A percentile compares a stretch with the other conserved stretches of the same genome.
These are phyloP conservation scores for Spodoptera frugiperda DNA, from an alignment of 1,140 invertebrate genomes.

Conservation along the genomic window DNA sequence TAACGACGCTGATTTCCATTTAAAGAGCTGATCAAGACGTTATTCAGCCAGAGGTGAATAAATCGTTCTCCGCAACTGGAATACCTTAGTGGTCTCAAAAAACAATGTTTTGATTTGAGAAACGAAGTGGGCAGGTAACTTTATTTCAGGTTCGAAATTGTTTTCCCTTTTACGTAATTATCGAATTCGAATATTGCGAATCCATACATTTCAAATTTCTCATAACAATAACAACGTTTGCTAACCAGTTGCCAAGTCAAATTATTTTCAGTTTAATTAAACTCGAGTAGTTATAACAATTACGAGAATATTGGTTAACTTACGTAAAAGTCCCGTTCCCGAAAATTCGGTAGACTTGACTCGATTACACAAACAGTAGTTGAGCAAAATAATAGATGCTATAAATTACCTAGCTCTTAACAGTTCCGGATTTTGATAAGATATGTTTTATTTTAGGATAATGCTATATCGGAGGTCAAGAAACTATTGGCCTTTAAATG, in stretches of 20 bases:
- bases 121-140: too few species aligned
- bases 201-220: background rate
- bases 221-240: conserved; percentile 26
- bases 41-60: conserved; percentile 1
- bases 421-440: background rate
- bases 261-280: conserved; percentile 22
- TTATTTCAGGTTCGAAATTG: background rate
- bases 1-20: conserved; percentile 22
- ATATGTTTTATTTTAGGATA: background rate
- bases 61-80: background rate
- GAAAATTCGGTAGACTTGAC: background rate
- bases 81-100: conserved; percentile 5
- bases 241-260: background rate
- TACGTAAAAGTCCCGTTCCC: background rate
- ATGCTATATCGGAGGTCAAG: background rate
- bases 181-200: background rate
- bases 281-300: background rate
- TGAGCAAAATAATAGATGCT: too few species aligned
- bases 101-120: too few species aligned
- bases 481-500: conserved; percentile 5
- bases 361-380: too few species aligned
- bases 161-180: background rate
- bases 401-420: background rate
- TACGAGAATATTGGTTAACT: background rate
- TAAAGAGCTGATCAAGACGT: conserved; percentile 9